Evolutionary conservation across 2,888 invertebrate species (phyloP).

Genomic region (Chymomyza fuscimana): DNA sequence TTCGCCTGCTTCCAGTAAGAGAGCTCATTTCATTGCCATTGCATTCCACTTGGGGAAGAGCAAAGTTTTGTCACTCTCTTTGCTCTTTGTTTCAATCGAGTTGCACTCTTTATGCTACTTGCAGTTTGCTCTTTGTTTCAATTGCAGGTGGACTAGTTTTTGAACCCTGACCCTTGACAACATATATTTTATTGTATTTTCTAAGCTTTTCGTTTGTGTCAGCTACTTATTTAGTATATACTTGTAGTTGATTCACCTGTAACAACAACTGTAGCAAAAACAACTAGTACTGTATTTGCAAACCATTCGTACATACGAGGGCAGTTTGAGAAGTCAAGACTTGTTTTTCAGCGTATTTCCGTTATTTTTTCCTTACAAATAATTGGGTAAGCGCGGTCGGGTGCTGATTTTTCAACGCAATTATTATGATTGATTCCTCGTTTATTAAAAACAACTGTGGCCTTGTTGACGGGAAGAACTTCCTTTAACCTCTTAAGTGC

Average conservation of each 20-base stretch:
- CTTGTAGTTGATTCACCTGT: conserved; percentile 8
- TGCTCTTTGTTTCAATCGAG: not conserved
- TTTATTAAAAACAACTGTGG: too few species aligned
- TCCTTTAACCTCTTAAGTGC: too few species aligned
- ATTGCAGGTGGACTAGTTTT: not conserved
- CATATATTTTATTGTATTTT: conserved; percentile 59
- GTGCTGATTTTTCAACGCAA: too few species aligned
- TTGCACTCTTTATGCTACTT: conserved; percentile 13
- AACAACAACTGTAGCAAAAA: not conserved
- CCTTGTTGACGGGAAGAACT: too few species aligned
- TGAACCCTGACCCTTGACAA: conserved; percentile 66
- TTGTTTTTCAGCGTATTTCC: too few species aligned
- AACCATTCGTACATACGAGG: too few species aligned
- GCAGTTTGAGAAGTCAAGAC: too few species aligned
- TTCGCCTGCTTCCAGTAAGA: conserved; percentile 58
- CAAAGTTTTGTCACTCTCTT: not conserved
- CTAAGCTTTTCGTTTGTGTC: not conserved
- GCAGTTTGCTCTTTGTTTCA: conserved; percentile 25
- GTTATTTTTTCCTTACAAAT: too few species aligned
- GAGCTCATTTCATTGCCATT: conserved; percentile 41
- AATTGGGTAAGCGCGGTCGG: too few species aligned
- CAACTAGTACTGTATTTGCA: not conserved
- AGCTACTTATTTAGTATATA: not conserved
- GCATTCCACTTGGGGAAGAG: conserved; percentile 33
- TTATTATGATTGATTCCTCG: too few species aligned